A percentile compares a stretch with the other conserved stretches of the same genome.
Conservation (phyloP, 1,140 invertebrate genomes). For the Lepidurus apus region DNA sequence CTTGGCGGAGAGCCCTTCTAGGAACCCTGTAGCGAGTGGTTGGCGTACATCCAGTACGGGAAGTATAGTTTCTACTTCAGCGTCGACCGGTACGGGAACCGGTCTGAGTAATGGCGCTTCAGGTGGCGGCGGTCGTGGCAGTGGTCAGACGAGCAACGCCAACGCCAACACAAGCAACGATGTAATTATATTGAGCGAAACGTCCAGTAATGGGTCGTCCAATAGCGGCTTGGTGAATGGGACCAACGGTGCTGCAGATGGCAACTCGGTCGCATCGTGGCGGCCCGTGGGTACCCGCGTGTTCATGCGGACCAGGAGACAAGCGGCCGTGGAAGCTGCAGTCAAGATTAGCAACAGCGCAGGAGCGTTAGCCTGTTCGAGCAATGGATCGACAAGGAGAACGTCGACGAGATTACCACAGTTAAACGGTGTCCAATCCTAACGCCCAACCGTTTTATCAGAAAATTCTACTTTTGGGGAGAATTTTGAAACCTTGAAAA, state of each 20-base stretch:
- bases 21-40: conserved; percentile 13
- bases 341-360: conserved; percentile 22
- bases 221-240: conserved; percentile 26
- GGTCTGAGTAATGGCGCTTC: conserved; percentile 24
- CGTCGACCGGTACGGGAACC: conserved; percentile 25
- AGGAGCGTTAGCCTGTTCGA: not conserved
- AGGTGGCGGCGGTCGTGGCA: conserved; percentile 22
- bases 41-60: conserved; percentile 8
- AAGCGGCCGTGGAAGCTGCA: conserved; percentile 25
- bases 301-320: conserved; percentile 31
- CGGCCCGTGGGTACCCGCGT: conserved; percentile 30
- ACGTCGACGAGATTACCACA: conserved; percentile 32
- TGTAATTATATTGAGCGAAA: conserved; percentile 30
- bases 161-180: conserved; percentile 26
- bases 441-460: not conserved
- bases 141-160: conserved; percentile 27
- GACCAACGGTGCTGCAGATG: conserved; percentile 13
- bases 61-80: conserved; percentile 3
- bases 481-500: not conserved
- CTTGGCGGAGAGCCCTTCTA: not conserved
- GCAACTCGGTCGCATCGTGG: conserved; percentile 22
- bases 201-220: conserved; percentile 15
- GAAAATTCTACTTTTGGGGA: not conserved
- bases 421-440: not conserved
- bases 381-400: not conserved